Evolutionary conservation across 2,888 invertebrate genomes (phyloP).

Genomic region (Salticus scenicus): DNA sequence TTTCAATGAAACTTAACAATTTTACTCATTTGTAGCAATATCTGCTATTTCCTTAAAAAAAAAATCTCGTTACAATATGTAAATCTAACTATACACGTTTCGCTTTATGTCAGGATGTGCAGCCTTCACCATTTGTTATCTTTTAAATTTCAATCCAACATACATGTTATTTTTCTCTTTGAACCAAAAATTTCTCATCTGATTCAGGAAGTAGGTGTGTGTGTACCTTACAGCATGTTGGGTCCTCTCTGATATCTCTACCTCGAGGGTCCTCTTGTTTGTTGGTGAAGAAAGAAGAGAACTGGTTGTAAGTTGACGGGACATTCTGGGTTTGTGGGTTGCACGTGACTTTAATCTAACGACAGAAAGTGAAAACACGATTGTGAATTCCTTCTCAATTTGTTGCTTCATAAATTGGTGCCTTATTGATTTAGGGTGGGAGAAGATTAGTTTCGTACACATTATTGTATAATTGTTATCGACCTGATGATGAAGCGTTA

Average conservation of each 20-base stretch:
- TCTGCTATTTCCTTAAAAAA: no score
- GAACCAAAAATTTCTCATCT: no score
- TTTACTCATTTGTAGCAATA: no score
- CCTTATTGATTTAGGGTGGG: not conserved
- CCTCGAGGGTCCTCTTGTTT: constrained; percentile 6
- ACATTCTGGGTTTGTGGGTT: constrained; percentile 69
- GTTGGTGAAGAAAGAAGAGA: not conserved
- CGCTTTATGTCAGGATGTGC: no score
- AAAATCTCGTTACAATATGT: no score
- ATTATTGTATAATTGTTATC: not conserved
- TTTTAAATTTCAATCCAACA: no score
- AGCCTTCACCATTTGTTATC: no score
- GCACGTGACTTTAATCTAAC: constrained; percentile 40
- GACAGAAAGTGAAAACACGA: not conserved
- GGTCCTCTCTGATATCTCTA: constrained; percentile 3
- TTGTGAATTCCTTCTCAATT: not conserved
- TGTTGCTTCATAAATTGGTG: not conserved
- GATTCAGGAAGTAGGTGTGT: not conserved
- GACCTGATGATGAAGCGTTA: not conserved
- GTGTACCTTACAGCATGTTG: not conserved
- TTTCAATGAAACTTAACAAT: no score
- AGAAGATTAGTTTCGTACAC: not conserved
- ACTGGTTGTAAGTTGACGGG: constrained; percentile 31
- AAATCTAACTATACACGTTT: no score
- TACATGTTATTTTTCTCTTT: no score